Evolutionary conservation across 2,888 invertebrate genomes (phyloP), one percentile per base, ranked within the genome.

Genomic region (Euspilapteryx auroguttella): DNA sequence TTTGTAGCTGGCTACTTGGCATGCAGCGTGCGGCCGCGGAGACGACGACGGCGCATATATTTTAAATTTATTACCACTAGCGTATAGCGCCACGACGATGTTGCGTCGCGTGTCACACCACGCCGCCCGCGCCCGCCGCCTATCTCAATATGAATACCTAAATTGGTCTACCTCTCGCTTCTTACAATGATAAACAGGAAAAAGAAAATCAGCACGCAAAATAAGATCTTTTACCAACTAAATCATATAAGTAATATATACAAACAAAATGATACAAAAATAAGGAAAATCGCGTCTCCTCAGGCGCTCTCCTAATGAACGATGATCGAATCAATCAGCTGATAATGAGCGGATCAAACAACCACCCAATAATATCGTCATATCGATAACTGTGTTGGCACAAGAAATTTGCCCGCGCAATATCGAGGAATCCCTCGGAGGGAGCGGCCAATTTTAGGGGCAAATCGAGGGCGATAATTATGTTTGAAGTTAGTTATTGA

Each of bases 401-500:
- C 59, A 73, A 71, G 73, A 71, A 69, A 75, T 73, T 68, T 68
- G 59, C 52, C 53, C 53, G 40, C 47, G 49, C 62, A 59, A 64
- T 66, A 63, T 61, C 54, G 46, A 55, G 50, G 49, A 50, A 49
- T 55, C 56, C 59, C 63, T 56, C 49, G 35, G 57, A 55, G 63
- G 57, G 66, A 50, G 56, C 56, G 63, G 54, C 55, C 64, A 65
- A 64, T 62, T 69, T 65, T 56, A 51, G 52, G 66, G 63, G 68
- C 59, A 68, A 69, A 68, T 68, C 63, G 63, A 61, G 55, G 55
- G 54, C 57, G 65, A 71, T 75, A 75, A 75, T 75, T 73, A 75
- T 75, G 68, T 75, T 75, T 73, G 71, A 62, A 69, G 71, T 69
- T 64, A 68, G 68, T 69, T 68, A 75, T 71, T 63, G 58, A 54